phyloP scores from a whole-genome alignment of 2,113 vertebrate species.

The Okapia johnstoni region DNA sequence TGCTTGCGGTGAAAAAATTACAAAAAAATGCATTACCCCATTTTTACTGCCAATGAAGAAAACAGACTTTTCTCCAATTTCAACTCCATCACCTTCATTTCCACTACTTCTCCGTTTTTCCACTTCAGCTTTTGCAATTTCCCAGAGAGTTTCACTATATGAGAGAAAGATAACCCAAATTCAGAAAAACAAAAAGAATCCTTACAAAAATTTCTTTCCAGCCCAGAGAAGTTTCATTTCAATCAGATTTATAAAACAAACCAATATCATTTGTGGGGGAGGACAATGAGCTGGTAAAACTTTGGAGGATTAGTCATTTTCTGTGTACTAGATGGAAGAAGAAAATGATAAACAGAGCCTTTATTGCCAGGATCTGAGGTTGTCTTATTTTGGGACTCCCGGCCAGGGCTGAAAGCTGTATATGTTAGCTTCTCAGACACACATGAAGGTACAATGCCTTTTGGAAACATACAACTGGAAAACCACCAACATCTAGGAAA shows the following conservation, averaged over 20 bases:
- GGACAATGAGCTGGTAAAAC: background rate
- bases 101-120: conserved; percentile 74
- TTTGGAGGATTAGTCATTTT: background rate
- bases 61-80: conserved; percentile 86
- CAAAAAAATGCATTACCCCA: conserved; percentile 81
- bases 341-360: background rate
- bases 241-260: conserved; percentile 1
- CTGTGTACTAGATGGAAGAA: background rate
- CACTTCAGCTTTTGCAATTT: conserved; percentile 89
- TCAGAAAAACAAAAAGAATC: conserved; percentile 3
- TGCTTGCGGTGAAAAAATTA: accelerated
- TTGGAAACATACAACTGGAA: background rate
- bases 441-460: background rate
- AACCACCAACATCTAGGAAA: background rate
- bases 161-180: conserved; percentile 51
- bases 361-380: background rate
- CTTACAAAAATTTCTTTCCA: background rate
- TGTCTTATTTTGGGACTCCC: background rate
- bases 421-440: background rate
- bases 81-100: conserved; percentile 40
- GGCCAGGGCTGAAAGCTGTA: background rate
- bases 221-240: background rate
- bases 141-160: conserved; percentile 91
- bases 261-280: background rate
- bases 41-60: conserved; percentile 94